phyloP scores from a whole-genome alignment of 2,797 vertebrate genomes.

The Halcyon badia region DNA sequence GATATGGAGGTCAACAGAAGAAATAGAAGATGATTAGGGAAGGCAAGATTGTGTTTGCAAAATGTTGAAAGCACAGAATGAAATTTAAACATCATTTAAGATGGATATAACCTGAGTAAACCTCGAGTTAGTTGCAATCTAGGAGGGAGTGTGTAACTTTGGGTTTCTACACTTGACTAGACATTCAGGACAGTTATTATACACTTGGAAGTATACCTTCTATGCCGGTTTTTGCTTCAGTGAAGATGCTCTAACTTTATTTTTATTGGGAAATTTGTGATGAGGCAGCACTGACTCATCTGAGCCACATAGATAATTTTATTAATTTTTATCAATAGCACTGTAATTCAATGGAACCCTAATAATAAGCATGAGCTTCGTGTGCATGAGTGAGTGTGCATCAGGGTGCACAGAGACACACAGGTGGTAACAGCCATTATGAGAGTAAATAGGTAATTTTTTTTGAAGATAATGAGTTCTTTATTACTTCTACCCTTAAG shows the following conservation, averaged over 20 bases:
- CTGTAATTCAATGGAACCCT: background rate
- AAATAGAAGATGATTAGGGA: background rate
- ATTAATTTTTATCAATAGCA: slow-evolving; percentile 29
- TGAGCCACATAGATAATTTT: slow-evolving; percentile 39
- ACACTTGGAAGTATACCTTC: background rate
- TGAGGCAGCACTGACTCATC: slow-evolving; percentile 50
- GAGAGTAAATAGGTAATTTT: background rate
- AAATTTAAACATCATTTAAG: slow-evolving; percentile 11
- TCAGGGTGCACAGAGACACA: background rate
- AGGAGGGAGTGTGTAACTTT: background rate
- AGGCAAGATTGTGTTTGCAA: background rate
- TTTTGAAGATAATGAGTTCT: background rate
- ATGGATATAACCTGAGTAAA: background rate
- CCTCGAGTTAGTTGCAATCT: background rate
- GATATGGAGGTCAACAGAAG: background rate
- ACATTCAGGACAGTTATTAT: background rate
- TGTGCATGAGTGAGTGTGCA: background rate
- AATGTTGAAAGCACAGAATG: background rate
- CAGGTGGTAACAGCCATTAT: fast-evolving
- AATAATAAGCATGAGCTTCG: background rate
- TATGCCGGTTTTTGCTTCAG: background rate
- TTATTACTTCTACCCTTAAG: background rate
- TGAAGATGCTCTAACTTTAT: slow-evolving; percentile 32
- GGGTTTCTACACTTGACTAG: background rate
- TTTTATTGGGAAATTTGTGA: slow-evolving; percentile 56